Evolutionary conservation across 2,113 vertebrate species (phyloP), one percentile per base, ranked within the genome.

Genomic region (Grammomys dolichurus): DNA sequence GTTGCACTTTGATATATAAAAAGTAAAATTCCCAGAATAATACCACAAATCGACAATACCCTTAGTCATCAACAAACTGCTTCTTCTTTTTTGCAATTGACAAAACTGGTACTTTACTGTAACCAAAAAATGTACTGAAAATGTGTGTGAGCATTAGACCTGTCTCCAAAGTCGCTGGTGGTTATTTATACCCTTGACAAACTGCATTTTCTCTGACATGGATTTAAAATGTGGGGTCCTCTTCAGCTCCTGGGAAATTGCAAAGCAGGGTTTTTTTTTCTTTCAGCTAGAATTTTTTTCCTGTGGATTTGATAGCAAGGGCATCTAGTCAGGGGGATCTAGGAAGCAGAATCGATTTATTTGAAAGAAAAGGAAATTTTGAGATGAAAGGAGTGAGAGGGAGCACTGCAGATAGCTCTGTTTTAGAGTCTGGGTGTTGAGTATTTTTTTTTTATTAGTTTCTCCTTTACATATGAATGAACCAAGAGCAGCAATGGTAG

Each of bases 21-120:
- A 72, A 91, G 93, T 81, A 85, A 97, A 96, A 96, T 96, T 87
- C 91, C 93, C 20, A 96, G 75, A 81, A 97, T 97, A 88, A 97
- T 97, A 96, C 48, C 11, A 7, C 60, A 94, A 89, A 82, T 91
- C n/a, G 43, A 46, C 19, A 91, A 28, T 96, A 95, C 54, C 73
- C 51, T 95, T 86, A 63, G 82, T 96, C 73, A 92, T 69, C 54
- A 97, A n/a, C 82, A 94, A 89, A 54, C 51, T 65, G 84, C 28
- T 85, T 91, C n/a, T 90, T 90, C 40, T 90, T 46, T 70, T 72
- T 43, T 72, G 54, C 77, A 94, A 93, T 75, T 33, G 75, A 92
- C 60, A 94, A 69, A 70, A 85, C 63, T 26, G 56, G 54, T 77
- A 70, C n/a, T 84, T 95, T 28, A 16, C n/a, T 80, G 0, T 77